Evolutionary conservation across 2,797 vertebrate genomes (phyloP).

Genomic region (Phataginus tetradactyla): DNA sequence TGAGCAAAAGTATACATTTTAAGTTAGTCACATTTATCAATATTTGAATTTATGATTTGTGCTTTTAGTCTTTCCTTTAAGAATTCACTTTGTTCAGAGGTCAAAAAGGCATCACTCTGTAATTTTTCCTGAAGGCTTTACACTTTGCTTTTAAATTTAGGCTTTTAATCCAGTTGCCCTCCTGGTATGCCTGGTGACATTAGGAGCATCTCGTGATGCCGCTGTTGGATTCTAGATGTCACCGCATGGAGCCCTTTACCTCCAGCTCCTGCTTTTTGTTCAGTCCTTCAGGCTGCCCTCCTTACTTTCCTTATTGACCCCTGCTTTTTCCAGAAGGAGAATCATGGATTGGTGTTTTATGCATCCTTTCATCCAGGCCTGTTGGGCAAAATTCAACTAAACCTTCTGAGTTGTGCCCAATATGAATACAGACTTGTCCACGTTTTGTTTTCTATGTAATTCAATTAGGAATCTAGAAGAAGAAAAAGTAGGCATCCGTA

Average conservation of each 20-base stretch:
- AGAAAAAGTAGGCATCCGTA: background rate
- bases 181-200: background rate
- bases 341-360: background rate
- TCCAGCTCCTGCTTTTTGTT: background rate
- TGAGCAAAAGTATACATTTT: background rate
- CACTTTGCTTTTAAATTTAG: background rate
- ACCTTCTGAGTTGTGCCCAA: background rate
- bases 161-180: background rate
- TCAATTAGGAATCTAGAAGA: slow-evolving; percentile 21
- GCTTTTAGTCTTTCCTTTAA: slow-evolving; percentile 36
- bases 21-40: background rate
- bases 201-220: background rate
- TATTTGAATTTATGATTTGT: slow-evolving; percentile 21
- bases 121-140: background rate
- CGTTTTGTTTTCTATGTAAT: background rate
- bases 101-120: background rate
- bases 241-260: background rate
- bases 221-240: background rate
- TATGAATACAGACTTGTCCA: background rate
- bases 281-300: background rate
- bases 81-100: background rate
- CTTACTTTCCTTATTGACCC: background rate
- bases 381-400: background rate
- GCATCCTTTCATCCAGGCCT: background rate
- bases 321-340: background rate